These are phyloP conservation scores for Luffia ferchaultella DNA, from an alignment of 2,888 invertebrate genomes.

Conservation along the genomic window DNA sequence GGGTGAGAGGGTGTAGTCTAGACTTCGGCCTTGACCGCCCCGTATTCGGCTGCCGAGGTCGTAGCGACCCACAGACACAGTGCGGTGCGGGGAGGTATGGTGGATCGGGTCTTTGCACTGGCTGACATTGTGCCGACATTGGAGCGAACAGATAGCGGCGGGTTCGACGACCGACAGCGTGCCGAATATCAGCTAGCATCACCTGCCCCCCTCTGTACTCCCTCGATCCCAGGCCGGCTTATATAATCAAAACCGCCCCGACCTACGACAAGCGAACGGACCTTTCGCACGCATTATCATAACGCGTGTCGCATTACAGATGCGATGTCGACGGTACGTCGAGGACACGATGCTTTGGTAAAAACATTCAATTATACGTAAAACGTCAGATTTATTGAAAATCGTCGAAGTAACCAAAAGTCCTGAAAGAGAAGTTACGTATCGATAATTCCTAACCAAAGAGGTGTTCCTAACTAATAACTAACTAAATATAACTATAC, in stretches of 20 bases:
- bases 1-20: slow-evolving; percentile 39
- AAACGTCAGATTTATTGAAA: too few species aligned
- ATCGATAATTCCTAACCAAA: too few species aligned
- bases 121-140: slow-evolving; percentile 60
- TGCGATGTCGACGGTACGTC: background rate
- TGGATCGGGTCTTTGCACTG: slow-evolving; percentile 20
- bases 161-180: slow-evolving; percentile 55
- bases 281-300: slow-evolving; percentile 11
- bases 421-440: too few species aligned
- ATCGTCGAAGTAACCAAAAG: too few species aligned
- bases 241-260: slow-evolving; percentile 28
- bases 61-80: slow-evolving; percentile 48
- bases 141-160: slow-evolving; percentile 55
- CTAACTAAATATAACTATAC: too few species aligned
- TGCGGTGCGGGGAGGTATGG: slow-evolving; percentile 37
- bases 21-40: slow-evolving; percentile 58
- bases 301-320: background rate
- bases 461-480: too few species aligned
- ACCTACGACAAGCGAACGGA: slow-evolving; percentile 36
- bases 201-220: slow-evolving; percentile 36
- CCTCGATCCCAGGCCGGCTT: slow-evolving; percentile 28
- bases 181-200: slow-evolving; percentile 50
- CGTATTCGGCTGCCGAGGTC: slow-evolving; percentile 59
- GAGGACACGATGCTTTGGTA: too few species aligned
- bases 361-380: too few species aligned